These are phyloP conservation scores for Myotis pilosus DNA, from an alignment of 2,797 vertebrate genomes.

Conservation along the genomic window DNA sequence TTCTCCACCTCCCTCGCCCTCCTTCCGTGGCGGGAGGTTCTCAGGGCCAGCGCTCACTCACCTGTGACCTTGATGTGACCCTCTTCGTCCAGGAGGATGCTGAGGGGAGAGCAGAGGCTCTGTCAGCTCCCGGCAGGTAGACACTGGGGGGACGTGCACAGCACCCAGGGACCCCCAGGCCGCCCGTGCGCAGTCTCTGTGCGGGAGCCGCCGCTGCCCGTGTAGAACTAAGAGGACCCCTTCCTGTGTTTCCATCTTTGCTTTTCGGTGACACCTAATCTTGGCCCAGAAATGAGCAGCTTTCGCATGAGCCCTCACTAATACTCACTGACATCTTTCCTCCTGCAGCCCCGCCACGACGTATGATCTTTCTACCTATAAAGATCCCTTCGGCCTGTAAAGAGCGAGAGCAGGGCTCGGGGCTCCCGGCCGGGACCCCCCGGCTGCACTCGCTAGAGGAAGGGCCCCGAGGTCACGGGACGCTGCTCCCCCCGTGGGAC, in stretches of 20 bases:
- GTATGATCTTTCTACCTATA: neutral
- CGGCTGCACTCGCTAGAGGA: too few species aligned
- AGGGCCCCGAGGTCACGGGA: too few species aligned
- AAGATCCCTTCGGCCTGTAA: neutral
- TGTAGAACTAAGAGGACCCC: rapidly evolving
- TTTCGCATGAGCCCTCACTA: neutral
- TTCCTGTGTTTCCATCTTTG: neutral
- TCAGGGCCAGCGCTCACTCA: conserved; percentile 71
- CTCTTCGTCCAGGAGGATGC: conserved; percentile 97
- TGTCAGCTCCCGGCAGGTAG: neutral
- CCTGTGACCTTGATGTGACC: conserved; percentile 98
- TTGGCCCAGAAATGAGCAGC: neutral
- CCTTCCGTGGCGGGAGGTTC: too few species aligned
- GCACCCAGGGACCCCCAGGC: neutral
- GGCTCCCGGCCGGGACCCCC: too few species aligned
- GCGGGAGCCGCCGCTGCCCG: rapidly evolving
- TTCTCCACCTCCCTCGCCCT: too few species aligned
- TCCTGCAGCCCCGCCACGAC: neutral
- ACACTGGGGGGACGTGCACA: rapidly evolving
- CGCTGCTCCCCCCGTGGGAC: too few species aligned
- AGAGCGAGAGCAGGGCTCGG: too few species aligned
- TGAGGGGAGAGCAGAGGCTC: conserved; percentile 72
- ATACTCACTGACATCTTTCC: neutral
- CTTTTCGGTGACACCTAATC: neutral
- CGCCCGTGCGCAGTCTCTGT: rapidly evolving